Conservation (phyloP, 2,113 vertebrate genomes). For the Nematolebias whitei region DNA sequence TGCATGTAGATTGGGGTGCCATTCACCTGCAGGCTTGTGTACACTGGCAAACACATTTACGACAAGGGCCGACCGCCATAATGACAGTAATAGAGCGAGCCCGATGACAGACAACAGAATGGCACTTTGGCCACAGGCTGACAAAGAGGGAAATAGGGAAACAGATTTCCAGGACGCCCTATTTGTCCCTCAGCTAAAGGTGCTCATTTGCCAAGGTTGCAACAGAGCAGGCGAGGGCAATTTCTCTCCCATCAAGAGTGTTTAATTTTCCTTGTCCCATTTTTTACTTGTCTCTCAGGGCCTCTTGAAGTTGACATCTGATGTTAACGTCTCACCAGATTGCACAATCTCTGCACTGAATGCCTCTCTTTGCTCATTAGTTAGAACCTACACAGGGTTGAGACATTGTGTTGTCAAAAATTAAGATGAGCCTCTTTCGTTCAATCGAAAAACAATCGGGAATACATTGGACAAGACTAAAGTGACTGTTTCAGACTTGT, state of each 20-base stretch:
- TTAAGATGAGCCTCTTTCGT: constrained; percentile 5
- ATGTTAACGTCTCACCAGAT: constrained; percentile 74
- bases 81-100: constrained; percentile 76
- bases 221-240: constrained; percentile 63
- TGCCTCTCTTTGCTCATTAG: constrained; percentile 21
- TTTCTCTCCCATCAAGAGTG: constrained; percentile 75
- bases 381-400: background rate
- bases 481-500: background rate
- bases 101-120: constrained; percentile 70
- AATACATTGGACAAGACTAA: background rate
- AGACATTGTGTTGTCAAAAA: constrained; percentile 10
- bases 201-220: constrained; percentile 77
- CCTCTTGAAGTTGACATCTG: constrained; percentile 67
- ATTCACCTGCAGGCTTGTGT: constrained; percentile 68
- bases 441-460: background rate
- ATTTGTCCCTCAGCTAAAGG: constrained; percentile 56
- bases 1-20: constrained; percentile 80
- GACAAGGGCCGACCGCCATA: constrained; percentile 62
- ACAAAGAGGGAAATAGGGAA: constrained; percentile 75
- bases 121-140: constrained; percentile 63
- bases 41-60: constrained; percentile 78
- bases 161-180: constrained; percentile 50
- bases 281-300: constrained; percentile 36
- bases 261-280: constrained; percentile 72
- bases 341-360: constrained; percentile 49